Percentiles rank a stretch among this genome's conserved stretches.
phyloP scores from a whole-genome alignment of 1,140 invertebrate species.

The Streblospio benedicti region DNA sequence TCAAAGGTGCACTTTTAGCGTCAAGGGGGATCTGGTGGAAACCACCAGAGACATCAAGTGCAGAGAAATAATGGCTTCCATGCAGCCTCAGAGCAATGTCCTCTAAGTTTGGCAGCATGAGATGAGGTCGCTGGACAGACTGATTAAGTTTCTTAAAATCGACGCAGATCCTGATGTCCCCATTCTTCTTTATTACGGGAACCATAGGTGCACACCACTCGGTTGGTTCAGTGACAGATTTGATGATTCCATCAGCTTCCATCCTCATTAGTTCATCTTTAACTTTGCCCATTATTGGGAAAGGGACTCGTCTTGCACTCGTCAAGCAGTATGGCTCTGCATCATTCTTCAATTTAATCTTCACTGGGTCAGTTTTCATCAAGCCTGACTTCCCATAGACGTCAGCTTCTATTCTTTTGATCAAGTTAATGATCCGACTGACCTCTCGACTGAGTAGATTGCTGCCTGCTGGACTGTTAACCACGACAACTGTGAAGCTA shows the following conservation, averaged over 20 bases:
- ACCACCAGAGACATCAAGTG: constrained; percentile 3
- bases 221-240: constrained; percentile 16
- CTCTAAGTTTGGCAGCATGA: constrained; percentile 14
- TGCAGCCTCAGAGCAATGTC: constrained; percentile 18
- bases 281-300: constrained; percentile 20
- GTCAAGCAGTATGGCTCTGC: constrained; percentile 11
- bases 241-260: constrained; percentile 20
- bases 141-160: constrained; percentile 23
- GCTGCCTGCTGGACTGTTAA: too few relatives aligned
- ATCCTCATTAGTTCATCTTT: constrained; percentile 18
- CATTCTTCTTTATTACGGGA: constrained; percentile 19
- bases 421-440: too few relatives aligned
- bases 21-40: not conserved
- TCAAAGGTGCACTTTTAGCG: not conserved
- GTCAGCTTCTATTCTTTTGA: too few relatives aligned
- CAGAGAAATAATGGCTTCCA: not conserved
- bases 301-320: constrained; percentile 14
- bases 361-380: constrained; percentile 1
- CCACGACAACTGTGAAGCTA: too few relatives aligned
- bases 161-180: not conserved
- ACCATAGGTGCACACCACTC: constrained; percentile 24
- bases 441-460: too few relatives aligned
- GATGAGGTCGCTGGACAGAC: constrained; percentile 12
- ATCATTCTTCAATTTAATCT: constrained; percentile 19
- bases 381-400: too few relatives aligned